Base-by-base conservation (phyloP, 2,888 invertebrate species). In the Diabrotica balteata region DNA sequence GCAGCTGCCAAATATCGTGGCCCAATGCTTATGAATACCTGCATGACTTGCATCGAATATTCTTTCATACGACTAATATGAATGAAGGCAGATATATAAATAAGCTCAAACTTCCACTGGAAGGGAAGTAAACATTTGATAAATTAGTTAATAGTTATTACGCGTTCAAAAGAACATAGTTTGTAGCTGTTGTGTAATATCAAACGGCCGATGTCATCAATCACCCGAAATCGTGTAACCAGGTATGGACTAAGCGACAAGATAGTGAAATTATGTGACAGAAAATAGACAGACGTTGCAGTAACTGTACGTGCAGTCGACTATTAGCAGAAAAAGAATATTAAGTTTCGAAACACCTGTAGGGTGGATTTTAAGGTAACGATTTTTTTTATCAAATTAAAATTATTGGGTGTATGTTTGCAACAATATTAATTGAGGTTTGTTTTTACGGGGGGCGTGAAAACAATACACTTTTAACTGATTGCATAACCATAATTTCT, bases 121-220 rank as follows among this genome's bases (percentile, higher is more conserved):
- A 32, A 46, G 44, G 8, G 45, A 45, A 11, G 44, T 45, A 57
- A 45, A 57, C 43, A 45, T 47, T 57, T 57, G 55, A 55, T 55
- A 17, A 55, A 55, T 55, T 55, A 44, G 55, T 57, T 57, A 57
- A 57, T 57, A 45, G 55, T 57, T 57, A 17, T 57, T 17, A 57
- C 11, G 45, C 17, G 44, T 45, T 10, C 17, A 11, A 45, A 8
- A 45, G 44, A 57, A 57, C 45, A 45, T 45, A 57, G 17, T 45
- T 11, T 45, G 43, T 54, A 42, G n/a, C 43, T 22, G 55, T 57
- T 45, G 44, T 45, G 55, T 57, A 57, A 57, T 57, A 57, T n/a
- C 43, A 8, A 10, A 57, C 17, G 44, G 7, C 0, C 55, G 11
- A 7, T 44, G 45, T 57, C 55, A 57, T 57, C 45, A 57, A 57